Conservation (phyloP, 2,888 invertebrate species). For the Macropis europaea region DNA sequence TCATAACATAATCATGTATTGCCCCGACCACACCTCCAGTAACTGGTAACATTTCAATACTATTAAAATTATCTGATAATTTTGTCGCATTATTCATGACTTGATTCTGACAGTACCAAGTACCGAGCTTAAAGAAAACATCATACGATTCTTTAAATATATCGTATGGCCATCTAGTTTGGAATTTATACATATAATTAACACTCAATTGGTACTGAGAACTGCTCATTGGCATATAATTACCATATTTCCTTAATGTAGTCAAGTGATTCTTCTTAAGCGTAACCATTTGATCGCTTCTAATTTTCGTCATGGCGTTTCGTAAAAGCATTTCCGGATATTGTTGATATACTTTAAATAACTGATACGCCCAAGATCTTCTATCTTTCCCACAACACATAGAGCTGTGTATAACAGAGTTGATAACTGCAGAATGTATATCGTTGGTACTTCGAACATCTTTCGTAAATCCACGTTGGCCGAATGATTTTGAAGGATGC, state of each 20-base stretch:
- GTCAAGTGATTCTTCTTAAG: slow-evolving; percentile 79
- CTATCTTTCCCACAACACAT: slow-evolving; percentile 84
- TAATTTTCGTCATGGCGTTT: slow-evolving; percentile 83
- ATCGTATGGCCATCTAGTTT: slow-evolving; percentile 80
- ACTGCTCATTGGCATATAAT: slow-evolving; percentile 80
- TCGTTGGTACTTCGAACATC: slow-evolving; percentile 80
- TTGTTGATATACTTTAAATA: slow-evolving; percentile 87
- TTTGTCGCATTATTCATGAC: not conserved
- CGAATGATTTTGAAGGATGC: slow-evolving; percentile 71
- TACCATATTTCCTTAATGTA: slow-evolving; percentile 77
- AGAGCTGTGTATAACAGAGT: slow-evolving; percentile 85
- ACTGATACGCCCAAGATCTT: slow-evolving; percentile 84
- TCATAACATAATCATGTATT: slow-evolving; percentile 79
- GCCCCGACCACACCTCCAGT: slow-evolving; percentile 81
- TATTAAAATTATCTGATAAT: slow-evolving; percentile 35
- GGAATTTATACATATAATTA: slow-evolving; percentile 79
- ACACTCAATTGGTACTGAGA: slow-evolving; percentile 80
- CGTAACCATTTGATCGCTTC: slow-evolving; percentile 83
- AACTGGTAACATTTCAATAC: slow-evolving; percentile 77
- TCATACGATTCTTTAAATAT: slow-evolving; percentile 78
- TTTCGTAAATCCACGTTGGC: slow-evolving; percentile 70
- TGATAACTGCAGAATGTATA: slow-evolving; percentile 82
- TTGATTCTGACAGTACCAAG: slow-evolving; percentile 50
- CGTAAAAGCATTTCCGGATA: slow-evolving; percentile 85
- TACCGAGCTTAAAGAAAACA: slow-evolving; percentile 65